Conservation (phyloP, 2,888 invertebrate genomes). For the Rapana venosa region DNA sequence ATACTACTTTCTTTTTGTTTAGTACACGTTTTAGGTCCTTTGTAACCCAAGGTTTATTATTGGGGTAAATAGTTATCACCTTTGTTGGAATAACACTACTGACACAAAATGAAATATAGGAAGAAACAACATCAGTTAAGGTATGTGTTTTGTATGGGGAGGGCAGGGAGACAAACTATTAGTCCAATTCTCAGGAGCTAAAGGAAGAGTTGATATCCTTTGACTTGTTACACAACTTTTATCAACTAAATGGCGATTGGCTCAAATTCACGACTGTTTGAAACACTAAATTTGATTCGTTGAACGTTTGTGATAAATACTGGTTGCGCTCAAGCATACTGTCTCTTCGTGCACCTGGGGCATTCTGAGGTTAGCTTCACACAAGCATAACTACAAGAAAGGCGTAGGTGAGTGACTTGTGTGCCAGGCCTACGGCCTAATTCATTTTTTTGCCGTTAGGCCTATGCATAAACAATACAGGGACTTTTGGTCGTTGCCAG, state of each 20-base stretch:
- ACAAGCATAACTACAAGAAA: neutral
- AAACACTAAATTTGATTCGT: neutral
- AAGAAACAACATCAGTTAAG: no score
- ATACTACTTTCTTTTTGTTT: no score
- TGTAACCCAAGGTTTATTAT: no score
- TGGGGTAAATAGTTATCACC: no score
- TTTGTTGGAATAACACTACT: no score
- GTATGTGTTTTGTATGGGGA: neutral
- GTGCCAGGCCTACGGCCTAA: no score
- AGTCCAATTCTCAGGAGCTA: neutral
- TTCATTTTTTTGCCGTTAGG: no score
- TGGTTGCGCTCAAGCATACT: neutral
- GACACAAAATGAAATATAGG: no score
- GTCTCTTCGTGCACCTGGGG: neutral
- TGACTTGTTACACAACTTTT: neutral
- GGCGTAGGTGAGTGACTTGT: neutral
- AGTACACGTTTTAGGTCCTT: no score
- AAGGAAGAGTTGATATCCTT: neutral
- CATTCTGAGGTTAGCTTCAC: neutral
- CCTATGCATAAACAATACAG: no score
- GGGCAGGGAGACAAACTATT: neutral
- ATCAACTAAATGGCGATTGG: neutral
- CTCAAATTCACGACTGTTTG: neutral
- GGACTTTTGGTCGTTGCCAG: no score
- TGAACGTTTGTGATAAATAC: neutral